Percentiles rank a stretch among this genome's conserved stretches.
These are phyloP conservation scores for Mythimna vitellina DNA, from an alignment of 2,888 invertebrate genomes.

Conservation along the genomic window DNA sequence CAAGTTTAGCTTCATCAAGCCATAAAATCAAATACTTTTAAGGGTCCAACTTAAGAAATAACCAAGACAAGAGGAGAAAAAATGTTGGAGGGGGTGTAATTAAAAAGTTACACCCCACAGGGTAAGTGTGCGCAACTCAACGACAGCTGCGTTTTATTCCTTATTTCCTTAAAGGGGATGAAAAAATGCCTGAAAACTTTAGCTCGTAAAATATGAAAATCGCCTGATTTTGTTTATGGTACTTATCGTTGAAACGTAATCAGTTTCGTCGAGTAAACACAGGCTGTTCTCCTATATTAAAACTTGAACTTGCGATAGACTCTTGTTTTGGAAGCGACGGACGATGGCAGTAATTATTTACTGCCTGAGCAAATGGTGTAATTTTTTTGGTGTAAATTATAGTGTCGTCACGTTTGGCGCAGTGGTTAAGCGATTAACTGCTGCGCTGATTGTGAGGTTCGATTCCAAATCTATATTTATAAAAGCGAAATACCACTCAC, in stretches of 20 bases:
- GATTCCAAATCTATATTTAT: too few species aligned
- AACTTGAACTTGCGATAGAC: slow-evolving; percentile 11
- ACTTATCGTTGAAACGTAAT: slow-evolving; percentile 53
- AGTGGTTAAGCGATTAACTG: too few species aligned
- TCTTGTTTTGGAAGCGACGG: slow-evolving; percentile 2
- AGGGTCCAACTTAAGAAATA: slow-evolving; percentile 53
- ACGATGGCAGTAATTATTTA: neutral
- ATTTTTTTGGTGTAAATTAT: neutral
- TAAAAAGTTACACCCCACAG: slow-evolving; percentile 66
- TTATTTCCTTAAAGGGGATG: slow-evolving; percentile 55
- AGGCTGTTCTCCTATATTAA: slow-evolving; percentile 43
- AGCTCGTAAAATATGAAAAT: slow-evolving; percentile 56
- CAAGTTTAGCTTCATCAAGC: slow-evolving; percentile 28
- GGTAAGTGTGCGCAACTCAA: slow-evolving; percentile 62
- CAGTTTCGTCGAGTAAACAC: slow-evolving; percentile 45
- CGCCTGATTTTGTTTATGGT: slow-evolving; percentile 56
- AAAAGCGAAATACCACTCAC: too few species aligned
- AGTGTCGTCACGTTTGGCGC: too few species aligned
- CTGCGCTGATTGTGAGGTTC: too few species aligned
- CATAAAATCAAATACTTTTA: slow-evolving; percentile 62
- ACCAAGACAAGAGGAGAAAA: slow-evolving; percentile 60
- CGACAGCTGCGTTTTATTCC: slow-evolving; percentile 67
- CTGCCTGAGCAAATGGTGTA: neutral
- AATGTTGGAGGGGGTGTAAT: slow-evolving; percentile 58
- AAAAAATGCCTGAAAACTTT: slow-evolving; percentile 62